These are phyloP conservation scores for Ceryle rudis DNA, from an alignment of 2,797 vertebrate genomes.

Conservation along the genomic window DNA sequence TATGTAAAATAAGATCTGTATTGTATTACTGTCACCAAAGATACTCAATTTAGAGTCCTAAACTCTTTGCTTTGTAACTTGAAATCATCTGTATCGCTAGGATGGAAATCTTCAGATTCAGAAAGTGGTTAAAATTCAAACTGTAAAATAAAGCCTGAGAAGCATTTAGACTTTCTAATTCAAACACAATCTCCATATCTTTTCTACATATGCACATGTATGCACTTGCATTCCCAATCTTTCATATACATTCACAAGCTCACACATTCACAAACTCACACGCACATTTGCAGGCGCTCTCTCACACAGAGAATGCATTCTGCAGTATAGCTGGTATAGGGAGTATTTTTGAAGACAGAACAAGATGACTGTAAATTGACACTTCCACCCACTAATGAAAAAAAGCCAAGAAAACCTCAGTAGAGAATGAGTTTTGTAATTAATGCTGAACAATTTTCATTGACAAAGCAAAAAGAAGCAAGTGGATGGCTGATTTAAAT, in stretches of 20 bases:
- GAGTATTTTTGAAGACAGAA: slow-evolving; percentile 66
- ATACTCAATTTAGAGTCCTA: background rate
- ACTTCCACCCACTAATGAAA: slow-evolving; percentile 67
- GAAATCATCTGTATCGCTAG: background rate
- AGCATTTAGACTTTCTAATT: slow-evolving; percentile 29
- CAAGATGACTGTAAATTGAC: slow-evolving; percentile 65
- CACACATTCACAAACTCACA: slow-evolving; percentile 9
- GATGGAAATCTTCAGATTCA: background rate
- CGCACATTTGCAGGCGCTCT: background rate
- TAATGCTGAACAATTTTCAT: slow-evolving; percentile 73
- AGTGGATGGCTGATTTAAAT: slow-evolving; percentile 71
- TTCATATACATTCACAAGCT: slow-evolving; percentile 19
- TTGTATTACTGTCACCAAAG: background rate
- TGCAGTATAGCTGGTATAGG: slow-evolving; percentile 18
- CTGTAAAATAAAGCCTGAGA: slow-evolving; percentile 22
- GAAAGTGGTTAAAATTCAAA: background rate
- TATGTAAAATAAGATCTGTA: background rate
- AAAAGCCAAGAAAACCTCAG: slow-evolving; percentile 63
- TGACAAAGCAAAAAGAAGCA: slow-evolving; percentile 75
- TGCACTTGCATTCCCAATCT: slow-evolving; percentile 22
- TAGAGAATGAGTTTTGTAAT: slow-evolving; percentile 74
- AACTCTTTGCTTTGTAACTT: slow-evolving; percentile 4
- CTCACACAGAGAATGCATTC: slow-evolving; percentile 9
- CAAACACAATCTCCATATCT: background rate
- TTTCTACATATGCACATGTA: slow-evolving; percentile 35